Evolutionary conservation across 2,797 vertebrate species (phyloP), one percentile per base, ranked within the genome.

Genomic region (Sardinella longiceps): DNA sequence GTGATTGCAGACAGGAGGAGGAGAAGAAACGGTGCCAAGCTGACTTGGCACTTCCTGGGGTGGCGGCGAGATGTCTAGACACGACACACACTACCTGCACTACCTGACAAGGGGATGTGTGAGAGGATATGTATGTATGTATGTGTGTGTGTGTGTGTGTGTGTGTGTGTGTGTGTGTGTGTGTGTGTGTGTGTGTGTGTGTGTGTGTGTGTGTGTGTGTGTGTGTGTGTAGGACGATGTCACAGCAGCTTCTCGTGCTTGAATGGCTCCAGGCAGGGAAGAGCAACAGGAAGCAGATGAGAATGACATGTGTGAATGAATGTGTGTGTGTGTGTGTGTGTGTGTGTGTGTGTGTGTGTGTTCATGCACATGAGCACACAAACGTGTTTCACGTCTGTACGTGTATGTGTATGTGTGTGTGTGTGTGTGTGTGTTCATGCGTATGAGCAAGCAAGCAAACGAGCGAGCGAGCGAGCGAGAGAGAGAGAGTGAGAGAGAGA

Each of bases 1-100:
- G 37, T 50, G 58, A 83, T 53, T 14, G 37, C 51, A 58, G 51
- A 82, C 81, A 25, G 81, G 81, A 82, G 11, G 23, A 53, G 18
- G 5, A 15, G 28, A 56, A 56, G 43, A 56, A 56, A 23, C 20
- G 0, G 18, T 56, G 23, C 53, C 53, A 56, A 0, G 20, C 53
- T 56, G 20, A 56, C 20, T 56, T 53, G 50, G 15, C 50, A 51
- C 50, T 51, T 51, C 50, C 50, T 51, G n/a, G 50, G 50, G 50
- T 18, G 23, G 53, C 5, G 18, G 3, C 5, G 53, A 56, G 53
- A 56, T 56, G 53, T 56, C 53, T 56, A n/a, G 53, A 56, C 53
- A 6, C 18, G 53, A 56, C 53, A 56, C 53, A 56, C 53, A 56
- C 53, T 23, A 3, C 53, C 53, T 1, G 53, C 53, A 56, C 53